Evolutionary conservation across 2,113 vertebrate genomes (phyloP).

Genomic region (Planiliza haematocheilus): DNA sequence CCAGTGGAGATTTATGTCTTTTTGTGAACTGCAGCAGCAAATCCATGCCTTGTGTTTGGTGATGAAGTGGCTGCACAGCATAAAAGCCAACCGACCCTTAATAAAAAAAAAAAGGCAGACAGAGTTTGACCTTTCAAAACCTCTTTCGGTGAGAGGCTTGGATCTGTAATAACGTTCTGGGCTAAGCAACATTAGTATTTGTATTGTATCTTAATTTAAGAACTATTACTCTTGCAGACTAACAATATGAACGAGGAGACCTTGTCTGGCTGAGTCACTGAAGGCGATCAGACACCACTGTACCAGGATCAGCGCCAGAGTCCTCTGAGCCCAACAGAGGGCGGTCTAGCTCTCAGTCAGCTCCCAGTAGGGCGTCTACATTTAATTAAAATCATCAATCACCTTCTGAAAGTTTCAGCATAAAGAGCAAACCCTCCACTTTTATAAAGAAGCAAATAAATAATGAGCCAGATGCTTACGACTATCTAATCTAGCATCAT

Average conservation of each 20-base stretch:
- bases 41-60: background rate
- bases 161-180: background rate
- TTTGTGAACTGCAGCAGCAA: constrained; percentile 12
- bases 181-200: constrained; percentile 21
- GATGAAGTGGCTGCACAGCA: background rate
- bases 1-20: constrained; percentile 3
- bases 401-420: constrained; percentile 42
- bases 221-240: background rate
- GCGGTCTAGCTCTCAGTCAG: constrained; percentile 20
- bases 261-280: constrained; percentile 16
- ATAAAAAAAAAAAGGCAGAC: background rate
- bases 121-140: constrained; percentile 18
- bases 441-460: constrained; percentile 1
- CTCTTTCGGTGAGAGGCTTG: constrained; percentile 4
- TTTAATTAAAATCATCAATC: constrained; percentile 69
- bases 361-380: constrained; percentile 28
- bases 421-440: background rate
- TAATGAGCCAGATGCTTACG: no score
- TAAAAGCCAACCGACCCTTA: background rate
- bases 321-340: constrained; percentile 42
- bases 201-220: background rate
- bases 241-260: constrained; percentile 7
- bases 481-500: no score
- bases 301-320: constrained; percentile 39
- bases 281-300: constrained; percentile 16